Evolutionary conservation across 2,113 vertebrate genomes (phyloP).

Genomic region (Rattus norvegicus): GRCr8 NC_086028.1:62828501-62829000

Average conservation of each 20-base stretch:
- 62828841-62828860: neutral
- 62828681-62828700: neutral
- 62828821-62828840: neutral
- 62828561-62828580: neutral
- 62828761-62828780: neutral
- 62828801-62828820: neutral
- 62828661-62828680: neutral
- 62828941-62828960: neutral
- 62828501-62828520: neutral
- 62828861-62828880: neutral
- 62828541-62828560: neutral
- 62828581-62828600: neutral
- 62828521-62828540: neutral
- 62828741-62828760: neutral
- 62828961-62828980: neutral
- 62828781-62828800: no score
- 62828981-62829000: neutral
- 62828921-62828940: neutral
- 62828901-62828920: neutral
- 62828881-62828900: neutral
- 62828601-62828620: neutral
- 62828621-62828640: neutral
- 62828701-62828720: neutral
- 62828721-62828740: neutral
- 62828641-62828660: neutral